Evolutionary conservation across 1,140 invertebrate genomes (phyloP), one percentile per base, ranked within the genome.

Genomic region (Hetaerina americana): DNA sequence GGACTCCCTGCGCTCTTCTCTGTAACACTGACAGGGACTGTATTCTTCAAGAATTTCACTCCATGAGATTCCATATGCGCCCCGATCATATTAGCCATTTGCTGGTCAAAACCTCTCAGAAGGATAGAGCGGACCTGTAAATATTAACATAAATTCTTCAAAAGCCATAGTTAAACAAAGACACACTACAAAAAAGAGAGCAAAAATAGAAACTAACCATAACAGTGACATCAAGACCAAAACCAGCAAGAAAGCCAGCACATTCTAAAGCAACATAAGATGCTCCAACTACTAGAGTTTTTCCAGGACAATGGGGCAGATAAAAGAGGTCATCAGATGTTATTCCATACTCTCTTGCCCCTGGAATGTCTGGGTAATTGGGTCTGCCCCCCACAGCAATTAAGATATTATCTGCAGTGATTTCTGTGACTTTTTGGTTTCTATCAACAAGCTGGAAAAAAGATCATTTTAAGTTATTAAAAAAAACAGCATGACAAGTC

Each of bases 321-420:
- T 85, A 86, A 78, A 91, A 91, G 2, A 91, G 74, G 77, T 91
- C 89, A 79, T 91, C 89, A 74, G 88, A 90, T 5, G 88, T 87
- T 49, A 91, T 89, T 68, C 83, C 80, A 76, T 78, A 85, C 77
- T 91, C 87, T 75, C 80, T 81, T n/a, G 83, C 87, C 27, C 88
- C 89, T 26, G 85, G 84, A 74, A 87, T 83, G 74, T 87, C 83
- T 6, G 86, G 87, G 79, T 88, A 88, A 18, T 81, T 77, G 1
- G 89, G 89, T 27, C 89, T 77, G 40, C 87, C 83, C 29, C 90
- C 89, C 66, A 85, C 87, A 49, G 89, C 87, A 68, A 91, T 77
- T 6, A 91, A 75, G 78, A 91, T 84, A 67, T 85, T 78, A 66
- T 85, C 79, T 0, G 86, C 79, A 1, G 88, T 88, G 5, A n/a